Evolutionary conservation across 2,888 invertebrate species (phyloP), one percentile per base, ranked within the genome.

Genomic region (Tinea semifulvella): DNA sequence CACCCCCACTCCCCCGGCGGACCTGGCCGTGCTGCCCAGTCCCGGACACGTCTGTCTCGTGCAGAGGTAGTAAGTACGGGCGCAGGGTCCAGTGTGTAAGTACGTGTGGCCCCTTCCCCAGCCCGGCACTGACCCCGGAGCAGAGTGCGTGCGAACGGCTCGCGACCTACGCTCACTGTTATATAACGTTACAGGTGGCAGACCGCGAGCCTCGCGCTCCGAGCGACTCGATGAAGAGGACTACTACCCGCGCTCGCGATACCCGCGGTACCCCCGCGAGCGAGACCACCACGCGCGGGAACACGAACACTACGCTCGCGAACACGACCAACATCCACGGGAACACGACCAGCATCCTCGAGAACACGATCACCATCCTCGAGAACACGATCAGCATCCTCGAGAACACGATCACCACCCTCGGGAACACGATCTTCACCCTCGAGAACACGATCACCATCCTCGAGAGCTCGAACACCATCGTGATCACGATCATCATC

Each of bases 161-260:
- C n/a, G n/a, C n/a, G n/a, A n/a, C n/a, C n/a, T n/a, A n/a, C n/a
- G n/a, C n/a, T n/a, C n/a, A n/a, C n/a, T n/a, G n/a, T n/a, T n/a
- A n/a, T n/a, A n/a, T n/a, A n/a, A n/a, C n/a, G n/a, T n/a, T n/a
- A n/a, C n/a, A n/a, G n/a, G n/a, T n/a, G n/a, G n/a, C n/a, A 5
- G 22, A 5, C 6, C 22, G 22, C 26, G 26, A 6, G n/a, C 10
- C 3, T 60, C 68, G 49, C 75, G 85, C 50, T 69, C 75, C 50
- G 81, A 80, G 60, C 68, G 85, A 64, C 61, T 86, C 66, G 70
- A 72, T 59, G 86, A 86, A 56, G 86, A 86, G 55, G 77, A 73
- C 52, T 73, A 77, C 56, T 75, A 76, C 66, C 53, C 57, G 52
- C 70, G 72, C 49, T 62, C 63, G 49, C 63, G 66, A 46, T 63